Percentiles rank a stretch among this genome's conserved stretches.
Conservation (phyloP, 2,113 vertebrate species). For the Illadopsis cleaveri region DNA sequence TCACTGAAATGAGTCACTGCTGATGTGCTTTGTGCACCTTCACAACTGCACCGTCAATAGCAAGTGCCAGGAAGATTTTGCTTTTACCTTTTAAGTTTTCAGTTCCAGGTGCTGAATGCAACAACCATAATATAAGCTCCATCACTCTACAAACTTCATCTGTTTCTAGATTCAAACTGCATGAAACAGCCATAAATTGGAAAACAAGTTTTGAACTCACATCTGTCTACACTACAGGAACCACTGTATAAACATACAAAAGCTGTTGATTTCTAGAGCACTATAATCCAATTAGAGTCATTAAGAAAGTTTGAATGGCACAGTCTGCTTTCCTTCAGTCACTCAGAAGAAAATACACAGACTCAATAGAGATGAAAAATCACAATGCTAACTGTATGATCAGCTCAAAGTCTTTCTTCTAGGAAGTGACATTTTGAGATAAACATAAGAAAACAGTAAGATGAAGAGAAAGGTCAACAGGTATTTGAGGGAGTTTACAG, state of each 20-base stretch:
- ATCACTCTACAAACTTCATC: neutral
- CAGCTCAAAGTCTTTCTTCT: neutral
- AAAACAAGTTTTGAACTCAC: neutral
- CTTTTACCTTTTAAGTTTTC: neutral
- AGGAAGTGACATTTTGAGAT: constrained; percentile 29
- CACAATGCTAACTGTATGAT: neutral
- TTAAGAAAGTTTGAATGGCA: neutral
- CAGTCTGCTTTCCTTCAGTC: neutral
- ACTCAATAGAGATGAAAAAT: constrained; percentile 5
- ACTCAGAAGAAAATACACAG: neutral
- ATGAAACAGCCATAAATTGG: neutral
- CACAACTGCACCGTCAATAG: neutral
- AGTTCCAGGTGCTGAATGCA: neutral
- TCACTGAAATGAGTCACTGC: neutral
- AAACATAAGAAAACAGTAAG: constrained; percentile 22
- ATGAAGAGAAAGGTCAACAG: constrained; percentile 49
- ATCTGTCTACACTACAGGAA: neutral
- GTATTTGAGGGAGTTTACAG: constrained; percentile 24
- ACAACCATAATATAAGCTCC: neutral
- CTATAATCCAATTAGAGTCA: neutral
- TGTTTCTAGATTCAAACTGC: neutral
- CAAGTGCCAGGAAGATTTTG: neutral
- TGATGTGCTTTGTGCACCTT: neutral
- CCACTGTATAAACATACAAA: neutral
- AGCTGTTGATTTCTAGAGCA: neutral